A percentile compares a stretch with the other conserved stretches of the same genome.
Evolutionary conservation across 1,140 invertebrate species (phyloP).

Genomic region (Atopsyche davidsoni): DNA sequence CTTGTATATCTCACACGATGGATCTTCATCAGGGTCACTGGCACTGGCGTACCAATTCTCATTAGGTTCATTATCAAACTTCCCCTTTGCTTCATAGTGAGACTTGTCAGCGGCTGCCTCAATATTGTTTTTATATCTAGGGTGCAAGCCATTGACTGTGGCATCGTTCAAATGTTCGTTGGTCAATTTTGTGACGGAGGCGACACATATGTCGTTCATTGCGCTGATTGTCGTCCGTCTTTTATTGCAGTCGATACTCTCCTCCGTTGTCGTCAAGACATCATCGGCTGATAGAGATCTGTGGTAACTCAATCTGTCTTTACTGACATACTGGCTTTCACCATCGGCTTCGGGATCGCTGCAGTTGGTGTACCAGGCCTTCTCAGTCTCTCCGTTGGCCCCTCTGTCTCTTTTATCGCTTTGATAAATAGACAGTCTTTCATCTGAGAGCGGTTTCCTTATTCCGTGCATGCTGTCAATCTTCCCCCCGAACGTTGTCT

Average conservation of each 20-base stretch:
- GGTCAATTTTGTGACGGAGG: conserved; percentile 3
- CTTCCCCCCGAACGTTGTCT: conserved; percentile 43
- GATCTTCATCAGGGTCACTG: conserved; percentile 62
- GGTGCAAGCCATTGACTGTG: no score
- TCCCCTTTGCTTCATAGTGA: conserved; percentile 15
- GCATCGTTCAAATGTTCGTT: not conserved
- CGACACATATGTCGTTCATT: conserved; percentile 5
- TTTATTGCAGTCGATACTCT: conserved; percentile 10
- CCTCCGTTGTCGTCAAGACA: conserved; percentile 32
- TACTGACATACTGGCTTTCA: conserved; percentile 38
- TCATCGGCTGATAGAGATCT: conserved; percentile 42
- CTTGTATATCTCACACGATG: conserved; percentile 56
- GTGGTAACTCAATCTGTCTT: conserved; percentile 31
- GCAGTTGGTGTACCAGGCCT: conserved; percentile 46
- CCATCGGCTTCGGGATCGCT: conserved; percentile 46
- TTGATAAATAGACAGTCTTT: conserved; percentile 6
- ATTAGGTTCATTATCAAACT: conserved; percentile 44
- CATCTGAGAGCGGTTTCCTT: conserved; percentile 33
- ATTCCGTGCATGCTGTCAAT: conserved; percentile 46
- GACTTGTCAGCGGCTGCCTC: conserved; percentile 38
- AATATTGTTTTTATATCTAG: conserved; percentile 36
- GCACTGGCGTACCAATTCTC: conserved; percentile 65
- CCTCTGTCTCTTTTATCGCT: conserved; percentile 36
- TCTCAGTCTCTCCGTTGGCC: conserved; percentile 41
- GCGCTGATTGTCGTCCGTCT: conserved; percentile 1